phyloP scores from a whole-genome alignment of 2,888 invertebrate species.

The Yponomeuta sedellus region DNA sequence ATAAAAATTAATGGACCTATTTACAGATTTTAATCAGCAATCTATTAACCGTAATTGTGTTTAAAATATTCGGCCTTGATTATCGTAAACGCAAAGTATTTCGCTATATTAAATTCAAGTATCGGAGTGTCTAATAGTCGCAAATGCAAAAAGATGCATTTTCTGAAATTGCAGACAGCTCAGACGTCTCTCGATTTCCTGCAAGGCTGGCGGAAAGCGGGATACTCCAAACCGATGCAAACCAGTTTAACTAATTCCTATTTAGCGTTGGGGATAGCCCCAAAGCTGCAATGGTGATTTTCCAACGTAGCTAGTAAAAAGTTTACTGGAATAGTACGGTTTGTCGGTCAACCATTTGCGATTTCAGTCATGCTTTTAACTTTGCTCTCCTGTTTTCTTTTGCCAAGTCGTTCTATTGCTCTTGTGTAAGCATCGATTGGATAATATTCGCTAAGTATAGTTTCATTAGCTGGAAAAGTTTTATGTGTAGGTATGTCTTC shows the following conservation, averaged over 20 bases:
- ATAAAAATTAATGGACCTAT: no score
- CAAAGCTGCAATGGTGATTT: neutral
- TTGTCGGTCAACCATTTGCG: constrained; percentile 8
- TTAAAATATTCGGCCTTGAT: no score
- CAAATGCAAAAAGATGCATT: neutral
- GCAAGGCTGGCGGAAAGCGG: neutral
- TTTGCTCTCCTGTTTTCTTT: constrained; percentile 7
- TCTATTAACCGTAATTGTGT: no score
- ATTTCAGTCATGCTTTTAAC: neutral
- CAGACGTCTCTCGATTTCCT: neutral
- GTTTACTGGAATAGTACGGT: constrained; percentile 9
- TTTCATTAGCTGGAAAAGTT: neutral
- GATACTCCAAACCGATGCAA: neutral
- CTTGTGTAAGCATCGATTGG: neutral
- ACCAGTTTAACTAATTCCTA: neutral
- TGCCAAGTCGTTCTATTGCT: neutral
- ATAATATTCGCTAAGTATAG: neutral
- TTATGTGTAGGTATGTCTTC: neutral
- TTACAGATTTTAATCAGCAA: no score
- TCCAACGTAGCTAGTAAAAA: constrained; percentile 13
- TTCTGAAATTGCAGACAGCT: neutral
- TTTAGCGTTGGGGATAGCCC: neutral
- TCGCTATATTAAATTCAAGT: neutral
- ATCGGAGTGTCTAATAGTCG: neutral
- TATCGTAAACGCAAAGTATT: no score